These are phyloP conservation scores for Dendrolimus pini DNA, from an alignment of 2,888 invertebrate genomes.

Conservation along the genomic window DNA sequence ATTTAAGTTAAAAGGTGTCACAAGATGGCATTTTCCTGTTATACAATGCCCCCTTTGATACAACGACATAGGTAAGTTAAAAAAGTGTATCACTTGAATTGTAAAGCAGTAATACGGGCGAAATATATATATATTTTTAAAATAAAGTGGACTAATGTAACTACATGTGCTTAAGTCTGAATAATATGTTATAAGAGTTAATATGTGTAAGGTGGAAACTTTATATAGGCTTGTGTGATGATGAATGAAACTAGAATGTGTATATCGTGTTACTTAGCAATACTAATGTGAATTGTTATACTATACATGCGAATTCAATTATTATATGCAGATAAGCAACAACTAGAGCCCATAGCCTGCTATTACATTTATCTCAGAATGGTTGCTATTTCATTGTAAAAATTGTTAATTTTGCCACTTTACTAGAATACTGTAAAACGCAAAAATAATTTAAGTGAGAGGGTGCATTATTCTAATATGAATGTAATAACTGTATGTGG, in stretches of 20 bases:
- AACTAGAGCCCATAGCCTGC: neutral
- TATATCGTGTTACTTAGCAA: no score
- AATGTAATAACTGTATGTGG: no score
- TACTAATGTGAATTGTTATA: slow-evolving; percentile 5
- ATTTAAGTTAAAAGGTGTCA: slow-evolving; percentile 30
- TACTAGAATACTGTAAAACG: no score
- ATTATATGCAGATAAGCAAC: neutral
- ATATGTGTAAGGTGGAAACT: slow-evolving; percentile 1
- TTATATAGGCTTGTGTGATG: neutral
- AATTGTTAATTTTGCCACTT: neutral
- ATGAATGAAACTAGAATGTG: slow-evolving; percentile 1
- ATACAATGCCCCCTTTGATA: slow-evolving; percentile 31
- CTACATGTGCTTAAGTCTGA: slow-evolving; percentile 28
- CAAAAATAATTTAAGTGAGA: no score
- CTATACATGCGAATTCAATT: neutral
- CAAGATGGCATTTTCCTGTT: slow-evolving; percentile 29
- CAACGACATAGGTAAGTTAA: slow-evolving; percentile 46
- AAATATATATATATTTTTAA: no score
- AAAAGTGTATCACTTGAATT: slow-evolving; percentile 17
- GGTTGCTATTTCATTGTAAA: no score
- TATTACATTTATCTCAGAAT: no score
- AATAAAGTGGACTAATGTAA: slow-evolving; percentile 35
- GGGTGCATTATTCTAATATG: no score
- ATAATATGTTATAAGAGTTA: slow-evolving; percentile 3
- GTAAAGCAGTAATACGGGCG: slow-evolving; percentile 12